phyloP scores from a whole-genome alignment of 2,797 vertebrate species.

The Corythornis leucogaster region DNA sequence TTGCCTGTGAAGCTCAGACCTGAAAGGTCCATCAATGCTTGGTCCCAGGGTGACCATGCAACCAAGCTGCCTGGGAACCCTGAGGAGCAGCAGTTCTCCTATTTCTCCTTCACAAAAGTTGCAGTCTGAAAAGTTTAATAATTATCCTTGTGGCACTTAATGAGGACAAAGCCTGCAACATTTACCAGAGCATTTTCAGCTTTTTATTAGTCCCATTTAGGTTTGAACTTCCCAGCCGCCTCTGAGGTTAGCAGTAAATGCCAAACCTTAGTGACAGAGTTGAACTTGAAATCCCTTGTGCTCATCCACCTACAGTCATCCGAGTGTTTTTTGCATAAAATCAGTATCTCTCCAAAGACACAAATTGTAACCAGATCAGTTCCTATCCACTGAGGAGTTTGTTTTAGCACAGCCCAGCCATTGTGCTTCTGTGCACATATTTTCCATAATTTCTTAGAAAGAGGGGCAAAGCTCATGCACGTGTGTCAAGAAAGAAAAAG shows the following conservation, averaged over 20 bases:
- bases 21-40: not conserved
- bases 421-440: not conserved
- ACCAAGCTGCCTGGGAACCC: not conserved
- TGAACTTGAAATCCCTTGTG: not conserved
- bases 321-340: not conserved
- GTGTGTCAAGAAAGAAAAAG: not conserved
- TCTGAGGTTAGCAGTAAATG: not conserved
- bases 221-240: not conserved
- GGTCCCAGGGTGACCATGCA: not conserved
- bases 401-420: not conserved
- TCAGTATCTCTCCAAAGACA: not conserved
- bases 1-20: not conserved
- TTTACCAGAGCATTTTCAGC: not conserved
- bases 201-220: not conserved
- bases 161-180: not conserved
- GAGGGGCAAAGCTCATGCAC: fast-evolving
- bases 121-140: not conserved
- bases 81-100: not conserved
- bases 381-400: not conserved
- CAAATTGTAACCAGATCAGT: not conserved
- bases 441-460: not conserved
- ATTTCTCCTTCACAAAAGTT: not conserved
- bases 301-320: not conserved
- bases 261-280: not conserved
- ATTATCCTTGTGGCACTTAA: not conserved